These are phyloP conservation scores for Dasysyrphus albostriatus DNA, from an alignment of 2,888 invertebrate species.

Conservation along the genomic window DNA sequence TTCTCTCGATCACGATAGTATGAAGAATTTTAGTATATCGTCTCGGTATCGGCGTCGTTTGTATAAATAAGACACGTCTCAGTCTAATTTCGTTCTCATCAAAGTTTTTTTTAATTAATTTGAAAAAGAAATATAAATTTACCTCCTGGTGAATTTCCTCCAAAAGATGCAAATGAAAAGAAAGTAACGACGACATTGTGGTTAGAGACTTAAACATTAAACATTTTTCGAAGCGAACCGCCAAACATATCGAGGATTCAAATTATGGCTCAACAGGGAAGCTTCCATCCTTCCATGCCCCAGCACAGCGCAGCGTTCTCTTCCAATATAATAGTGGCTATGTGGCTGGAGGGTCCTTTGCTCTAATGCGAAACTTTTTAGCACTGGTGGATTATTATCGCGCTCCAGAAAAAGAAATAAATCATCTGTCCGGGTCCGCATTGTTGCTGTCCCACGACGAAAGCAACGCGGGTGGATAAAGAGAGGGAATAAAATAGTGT, in stretches of 20 bases:
- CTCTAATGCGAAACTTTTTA: constrained; percentile 75
- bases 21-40: too few relatives aligned
- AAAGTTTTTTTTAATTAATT: too few relatives aligned
- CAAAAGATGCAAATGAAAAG: not conserved
- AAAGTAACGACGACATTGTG: constrained; percentile 44
- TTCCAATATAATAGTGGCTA: constrained; percentile 56
- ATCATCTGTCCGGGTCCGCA: constrained; percentile 67
- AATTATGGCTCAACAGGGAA: constrained; percentile 74
- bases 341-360: constrained; percentile 37
- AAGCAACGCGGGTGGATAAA: constrained; percentile 10
- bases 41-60: too few relatives aligned
- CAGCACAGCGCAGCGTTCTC: not conserved
- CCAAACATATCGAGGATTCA: constrained; percentile 72
- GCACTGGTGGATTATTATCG: constrained; percentile 72
- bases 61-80: too few relatives aligned
- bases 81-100: too few relatives aligned
- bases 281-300: constrained; percentile 20
- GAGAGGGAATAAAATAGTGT: constrained; percentile 47
- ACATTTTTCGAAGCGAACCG: constrained; percentile 59
- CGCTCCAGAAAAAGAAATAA: constrained; percentile 68
- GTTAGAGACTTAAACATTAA: constrained; percentile 62
- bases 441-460: constrained; percentile 42
- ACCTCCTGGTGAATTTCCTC: not conserved
- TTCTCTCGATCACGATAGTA: too few relatives aligned
- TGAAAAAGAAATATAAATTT: not conserved